phyloP scores from a whole-genome alignment of 2,797 vertebrate species.

The Ceyx erithaca region DNA sequence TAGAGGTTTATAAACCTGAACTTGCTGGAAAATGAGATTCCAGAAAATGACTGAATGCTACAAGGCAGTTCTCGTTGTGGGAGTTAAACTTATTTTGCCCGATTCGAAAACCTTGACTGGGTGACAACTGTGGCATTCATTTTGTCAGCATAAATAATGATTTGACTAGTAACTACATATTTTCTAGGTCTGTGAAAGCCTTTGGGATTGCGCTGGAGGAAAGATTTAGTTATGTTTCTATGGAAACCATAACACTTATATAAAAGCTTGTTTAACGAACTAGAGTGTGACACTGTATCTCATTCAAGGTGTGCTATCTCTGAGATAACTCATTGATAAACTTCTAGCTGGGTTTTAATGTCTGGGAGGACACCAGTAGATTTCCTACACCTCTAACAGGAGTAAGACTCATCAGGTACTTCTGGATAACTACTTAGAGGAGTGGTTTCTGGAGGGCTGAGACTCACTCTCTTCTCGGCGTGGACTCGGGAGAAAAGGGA shows the following conservation, averaged over 20 bases:
- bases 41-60: neutral
- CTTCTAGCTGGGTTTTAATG: slow-evolving; percentile 49
- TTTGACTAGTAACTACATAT: slow-evolving; percentile 67
- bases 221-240: slow-evolving; percentile 78
- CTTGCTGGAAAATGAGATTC: neutral
- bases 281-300: slow-evolving; percentile 63
- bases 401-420: neutral
- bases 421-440: slow-evolving; percentile 5
- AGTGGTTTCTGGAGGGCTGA: too few relatives aligned
- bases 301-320: slow-evolving; percentile 68
- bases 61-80: slow-evolving; percentile 8
- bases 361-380: neutral
- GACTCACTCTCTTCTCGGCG: too few relatives aligned
- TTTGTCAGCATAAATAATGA: slow-evolving; percentile 62
- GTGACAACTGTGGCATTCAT: slow-evolving; percentile 59
- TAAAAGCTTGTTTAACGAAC: slow-evolving; percentile 74
- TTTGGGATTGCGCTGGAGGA: slow-evolving; percentile 70
- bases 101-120: slow-evolving; percentile 32
- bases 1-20: neutral
- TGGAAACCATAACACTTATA: slow-evolving; percentile 74
- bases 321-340: slow-evolving; percentile 61
- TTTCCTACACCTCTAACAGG: slow-evolving; percentile 38
- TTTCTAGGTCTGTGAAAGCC: slow-evolving; percentile 63
- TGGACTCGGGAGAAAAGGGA: too few relatives aligned
- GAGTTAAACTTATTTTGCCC: slow-evolving; percentile 43